These are phyloP conservation scores for Manacus vitellinus DNA, from an alignment of 2,113 vertebrate genomes.

Conservation along the genomic window DNA sequence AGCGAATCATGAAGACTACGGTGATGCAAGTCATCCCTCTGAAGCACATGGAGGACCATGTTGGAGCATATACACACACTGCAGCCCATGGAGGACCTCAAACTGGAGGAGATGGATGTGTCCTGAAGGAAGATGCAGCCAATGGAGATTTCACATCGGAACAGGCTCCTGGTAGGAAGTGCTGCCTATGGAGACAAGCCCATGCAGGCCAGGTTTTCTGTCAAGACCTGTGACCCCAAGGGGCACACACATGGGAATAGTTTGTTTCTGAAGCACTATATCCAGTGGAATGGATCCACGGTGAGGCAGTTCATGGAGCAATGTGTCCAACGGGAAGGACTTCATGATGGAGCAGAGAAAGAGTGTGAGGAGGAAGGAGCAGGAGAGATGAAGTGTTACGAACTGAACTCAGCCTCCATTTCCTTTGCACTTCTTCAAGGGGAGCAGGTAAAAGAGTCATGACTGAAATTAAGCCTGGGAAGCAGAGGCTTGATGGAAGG, in stretches of 20 bases:
- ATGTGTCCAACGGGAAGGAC: background rate
- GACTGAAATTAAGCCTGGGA: background rate
- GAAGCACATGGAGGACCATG: background rate
- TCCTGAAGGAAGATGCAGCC: background rate
- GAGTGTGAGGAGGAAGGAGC: background rate
- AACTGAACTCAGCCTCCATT: background rate
- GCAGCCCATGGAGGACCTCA: background rate
- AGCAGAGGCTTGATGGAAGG: fast-evolving
- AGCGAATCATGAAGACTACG: fast-evolving
- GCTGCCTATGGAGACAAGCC: fast-evolving
- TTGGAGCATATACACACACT: background rate
- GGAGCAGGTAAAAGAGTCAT: background rate
- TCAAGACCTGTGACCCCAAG: background rate
- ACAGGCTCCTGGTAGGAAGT: background rate
- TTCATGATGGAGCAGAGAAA: background rate
- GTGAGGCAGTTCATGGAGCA: background rate
- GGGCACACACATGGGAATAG: background rate
- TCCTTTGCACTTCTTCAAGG: background rate
- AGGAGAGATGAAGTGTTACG: background rate
- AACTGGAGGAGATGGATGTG: background rate
- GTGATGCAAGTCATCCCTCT: background rate
- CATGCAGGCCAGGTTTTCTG: background rate
- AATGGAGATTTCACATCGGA: fast-evolving
- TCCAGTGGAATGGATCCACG: background rate
- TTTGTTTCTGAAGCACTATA: background rate